Percentiles rank a stretch among this genome's conserved stretches.
Conservation (phyloP, 2,888 invertebrate species). For the Phytoseiulus persimilis region DNA sequence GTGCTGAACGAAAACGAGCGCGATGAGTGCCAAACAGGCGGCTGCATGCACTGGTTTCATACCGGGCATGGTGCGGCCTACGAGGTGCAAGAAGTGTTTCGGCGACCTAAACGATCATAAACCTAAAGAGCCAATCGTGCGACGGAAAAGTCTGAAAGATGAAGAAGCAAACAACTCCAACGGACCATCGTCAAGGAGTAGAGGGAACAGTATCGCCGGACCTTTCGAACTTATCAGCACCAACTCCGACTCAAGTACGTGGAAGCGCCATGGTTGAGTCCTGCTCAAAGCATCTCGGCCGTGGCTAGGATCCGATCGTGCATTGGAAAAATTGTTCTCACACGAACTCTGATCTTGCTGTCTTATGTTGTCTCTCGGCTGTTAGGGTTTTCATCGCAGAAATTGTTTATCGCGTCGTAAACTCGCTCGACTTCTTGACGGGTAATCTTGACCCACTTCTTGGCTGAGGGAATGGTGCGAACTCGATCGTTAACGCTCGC, state of each 20-base stretch:
- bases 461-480: not conserved
- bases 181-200: not conserved
- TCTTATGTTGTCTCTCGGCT: not conserved
- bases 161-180: conserved; percentile 32
- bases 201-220: conserved; percentile 13
- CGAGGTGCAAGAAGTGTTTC: conserved; percentile 83
- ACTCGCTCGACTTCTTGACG: not conserved
- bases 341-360: not conserved
- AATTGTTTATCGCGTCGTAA: not conserved
- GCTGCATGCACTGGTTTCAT: conserved; percentile 63
- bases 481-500: not conserved
- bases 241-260: not conserved
- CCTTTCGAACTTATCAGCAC: conserved; percentile 7
- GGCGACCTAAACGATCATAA: conserved; percentile 53
- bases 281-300: too few species aligned
- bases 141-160: conserved; percentile 41
- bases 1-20: not conserved
- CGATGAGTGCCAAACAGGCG: conserved; percentile 33
- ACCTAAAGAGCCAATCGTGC: conserved; percentile 41
- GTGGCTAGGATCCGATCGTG: too few species aligned
- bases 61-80: conserved; percentile 87
- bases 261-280: not conserved
- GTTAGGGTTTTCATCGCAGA: not conserved
- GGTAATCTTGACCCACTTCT: not conserved
- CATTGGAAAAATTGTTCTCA: not conserved